Evolutionary conservation across 2,113 vertebrate species (phyloP).

Genomic region (Tricholaema leucomelas): DNA sequence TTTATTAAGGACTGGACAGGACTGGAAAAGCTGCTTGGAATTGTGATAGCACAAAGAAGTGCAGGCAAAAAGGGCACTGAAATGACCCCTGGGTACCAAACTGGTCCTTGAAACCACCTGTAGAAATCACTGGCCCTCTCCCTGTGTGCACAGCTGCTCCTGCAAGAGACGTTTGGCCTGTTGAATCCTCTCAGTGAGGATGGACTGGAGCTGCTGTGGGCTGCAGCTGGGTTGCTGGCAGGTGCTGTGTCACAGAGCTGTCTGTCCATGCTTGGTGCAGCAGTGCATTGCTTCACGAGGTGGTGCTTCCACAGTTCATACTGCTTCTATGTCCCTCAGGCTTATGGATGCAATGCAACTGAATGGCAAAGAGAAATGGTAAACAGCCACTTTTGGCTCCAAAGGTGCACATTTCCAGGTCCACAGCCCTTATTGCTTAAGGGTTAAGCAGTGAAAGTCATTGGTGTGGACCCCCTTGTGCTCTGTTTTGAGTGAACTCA

Average conservation of each 20-base stretch:
- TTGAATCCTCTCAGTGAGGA: not conserved
- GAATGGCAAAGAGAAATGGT: not conserved
- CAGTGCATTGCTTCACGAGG: not conserved
- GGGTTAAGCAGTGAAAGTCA: not conserved
- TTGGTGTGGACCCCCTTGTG: not conserved
- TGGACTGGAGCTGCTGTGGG: not conserved
- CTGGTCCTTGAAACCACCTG: not conserved
- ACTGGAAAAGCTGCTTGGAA: not conserved
- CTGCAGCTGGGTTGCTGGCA: not conserved
- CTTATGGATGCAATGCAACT: not conserved
- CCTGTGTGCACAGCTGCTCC: not conserved
- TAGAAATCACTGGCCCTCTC: not conserved
- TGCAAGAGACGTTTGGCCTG: not conserved
- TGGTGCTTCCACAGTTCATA: not conserved
- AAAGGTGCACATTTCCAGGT: not conserved
- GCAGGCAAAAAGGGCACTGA: not conserved
- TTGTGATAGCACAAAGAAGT: not conserved
- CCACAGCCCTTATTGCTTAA: not conserved
- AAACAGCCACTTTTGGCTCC: not conserved
- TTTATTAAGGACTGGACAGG: not conserved
- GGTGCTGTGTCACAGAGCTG: not conserved
- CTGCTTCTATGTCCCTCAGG: fast-evolving
- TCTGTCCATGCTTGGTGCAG: not conserved
- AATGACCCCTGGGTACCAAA: too few relatives aligned
- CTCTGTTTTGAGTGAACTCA: not conserved